Conservation (phyloP, 2,797 vertebrate genomes). For the Cetoscarus ocellatus region DNA sequence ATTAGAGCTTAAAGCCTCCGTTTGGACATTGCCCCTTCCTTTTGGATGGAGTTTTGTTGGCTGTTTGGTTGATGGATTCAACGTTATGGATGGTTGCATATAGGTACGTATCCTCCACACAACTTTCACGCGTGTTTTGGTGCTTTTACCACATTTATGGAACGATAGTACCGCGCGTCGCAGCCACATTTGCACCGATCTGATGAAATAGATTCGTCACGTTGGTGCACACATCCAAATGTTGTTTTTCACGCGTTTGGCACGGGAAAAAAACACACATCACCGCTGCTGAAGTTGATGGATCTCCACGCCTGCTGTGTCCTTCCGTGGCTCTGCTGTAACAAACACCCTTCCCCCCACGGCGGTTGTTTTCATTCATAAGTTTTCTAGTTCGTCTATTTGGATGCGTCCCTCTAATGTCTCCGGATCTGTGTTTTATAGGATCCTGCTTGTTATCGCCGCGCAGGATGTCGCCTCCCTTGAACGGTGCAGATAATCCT, state of each 20-base stretch:
- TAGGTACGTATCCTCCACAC: constrained; percentile 78
- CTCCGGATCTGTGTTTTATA: constrained; percentile 40
- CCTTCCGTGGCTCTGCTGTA: constrained; percentile 61
- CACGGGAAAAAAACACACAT: neutral
- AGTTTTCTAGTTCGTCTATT: constrained; percentile 79
- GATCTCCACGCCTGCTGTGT: constrained; percentile 47
- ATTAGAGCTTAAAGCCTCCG: constrained; percentile 44
- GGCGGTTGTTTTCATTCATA: constrained; percentile 95
- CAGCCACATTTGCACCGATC: neutral
- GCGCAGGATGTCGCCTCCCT: constrained; percentile 15
- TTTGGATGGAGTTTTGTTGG: constrained; percentile 72
- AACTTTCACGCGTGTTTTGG: neutral
- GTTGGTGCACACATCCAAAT: neutral
- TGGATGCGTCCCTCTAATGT: constrained; percentile 55
- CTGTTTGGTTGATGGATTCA: constrained; percentile 82
- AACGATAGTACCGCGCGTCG: neutral
- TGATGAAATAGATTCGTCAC: neutral
- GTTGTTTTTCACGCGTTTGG: constrained; percentile 9
- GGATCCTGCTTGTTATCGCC: constrained; percentile 13
- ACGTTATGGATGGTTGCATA: constrained; percentile 78
- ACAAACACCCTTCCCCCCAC: constrained; percentile 82
- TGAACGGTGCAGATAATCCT: neutral
- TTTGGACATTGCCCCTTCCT: constrained; percentile 53
- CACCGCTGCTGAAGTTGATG: constrained; percentile 44
- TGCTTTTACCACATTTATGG: neutral